These are phyloP conservation scores for Caenorhabditis sp. DNA, from an alignment of 2,888 invertebrate species.

Conservation along the genomic window DNA sequence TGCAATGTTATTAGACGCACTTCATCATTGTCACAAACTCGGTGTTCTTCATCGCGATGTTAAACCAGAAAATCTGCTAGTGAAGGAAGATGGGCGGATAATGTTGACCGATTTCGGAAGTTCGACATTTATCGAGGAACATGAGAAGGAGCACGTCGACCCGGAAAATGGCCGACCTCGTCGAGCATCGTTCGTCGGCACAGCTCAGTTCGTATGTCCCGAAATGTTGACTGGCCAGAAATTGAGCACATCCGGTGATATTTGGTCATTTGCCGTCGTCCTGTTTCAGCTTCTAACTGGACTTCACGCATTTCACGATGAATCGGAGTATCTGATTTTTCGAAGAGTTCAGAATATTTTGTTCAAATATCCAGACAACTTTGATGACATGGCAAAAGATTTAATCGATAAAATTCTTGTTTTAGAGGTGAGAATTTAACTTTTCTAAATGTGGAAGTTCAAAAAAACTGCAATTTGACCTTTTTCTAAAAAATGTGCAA, in stretches of 20 bases:
- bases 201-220: constrained; percentile 97
- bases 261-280: constrained; percentile 55
- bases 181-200: constrained; percentile 84
- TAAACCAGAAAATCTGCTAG: constrained; percentile 84
- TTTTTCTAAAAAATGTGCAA: not conserved
- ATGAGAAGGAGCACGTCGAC: constrained; percentile 14
- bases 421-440: constrained; percentile 73
- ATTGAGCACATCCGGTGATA: constrained; percentile 39
- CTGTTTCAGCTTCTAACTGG: constrained; percentile 50
- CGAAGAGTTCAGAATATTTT: constrained; percentile 90
- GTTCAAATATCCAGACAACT: constrained; percentile 90
- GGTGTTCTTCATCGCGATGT: constrained; percentile 65
- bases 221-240: constrained; percentile 75
- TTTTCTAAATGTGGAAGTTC: too few relatives aligned
- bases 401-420: constrained; percentile 86
- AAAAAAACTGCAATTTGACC: too few relatives aligned
- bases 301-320: constrained; percentile 57
- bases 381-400: constrained; percentile 84
- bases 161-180: constrained; percentile 13
- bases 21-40: constrained; percentile 72
- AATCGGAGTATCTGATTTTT: constrained; percentile 92
- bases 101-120: constrained; percentile 96
- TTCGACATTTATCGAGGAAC: constrained; percentile 75
- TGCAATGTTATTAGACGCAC: constrained; percentile 88
- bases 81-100: constrained; percentile 95